phyloP scores from a whole-genome alignment of 1,140 invertebrate species.

The Triops longicaudatus region DNA sequence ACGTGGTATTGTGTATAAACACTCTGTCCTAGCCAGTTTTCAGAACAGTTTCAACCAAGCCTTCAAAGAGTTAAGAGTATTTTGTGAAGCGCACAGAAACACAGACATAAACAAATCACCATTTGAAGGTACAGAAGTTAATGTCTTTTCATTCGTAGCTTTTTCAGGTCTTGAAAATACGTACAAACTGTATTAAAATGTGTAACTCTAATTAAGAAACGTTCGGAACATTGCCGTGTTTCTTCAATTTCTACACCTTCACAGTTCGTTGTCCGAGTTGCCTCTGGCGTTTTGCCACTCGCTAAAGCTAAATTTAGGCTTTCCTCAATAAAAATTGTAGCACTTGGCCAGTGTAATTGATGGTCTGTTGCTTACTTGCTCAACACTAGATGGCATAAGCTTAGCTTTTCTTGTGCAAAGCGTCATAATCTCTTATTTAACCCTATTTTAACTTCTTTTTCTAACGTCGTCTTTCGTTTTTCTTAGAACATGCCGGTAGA shows the following conservation, averaged over 20 bases:
- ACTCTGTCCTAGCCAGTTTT: not conserved
- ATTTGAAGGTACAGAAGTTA: not conserved
- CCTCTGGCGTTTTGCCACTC: too few species aligned
- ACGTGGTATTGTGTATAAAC: not conserved
- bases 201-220: too few species aligned
- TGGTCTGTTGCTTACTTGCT: too few species aligned
- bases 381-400: not conserved
- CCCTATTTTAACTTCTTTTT: not conserved
- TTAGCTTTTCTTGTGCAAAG: not conserved
- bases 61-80: not conserved
- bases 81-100: not conserved
- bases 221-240: too few species aligned
- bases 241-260: too few species aligned
- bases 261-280: too few species aligned
- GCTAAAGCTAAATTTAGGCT: too few species aligned
- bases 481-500: slow-evolving; percentile 54
- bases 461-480: not conserved
- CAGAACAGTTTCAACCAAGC: not conserved
- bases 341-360: too few species aligned
- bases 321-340: too few species aligned
- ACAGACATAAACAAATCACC: not conserved
- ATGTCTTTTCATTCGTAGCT: not conserved
- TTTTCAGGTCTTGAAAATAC: too few species aligned
- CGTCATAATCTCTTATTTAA: not conserved
- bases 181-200: too few species aligned